Conservation (phyloP, 2,113 vertebrate species). For the Hippocampus guttulatus region DNA sequence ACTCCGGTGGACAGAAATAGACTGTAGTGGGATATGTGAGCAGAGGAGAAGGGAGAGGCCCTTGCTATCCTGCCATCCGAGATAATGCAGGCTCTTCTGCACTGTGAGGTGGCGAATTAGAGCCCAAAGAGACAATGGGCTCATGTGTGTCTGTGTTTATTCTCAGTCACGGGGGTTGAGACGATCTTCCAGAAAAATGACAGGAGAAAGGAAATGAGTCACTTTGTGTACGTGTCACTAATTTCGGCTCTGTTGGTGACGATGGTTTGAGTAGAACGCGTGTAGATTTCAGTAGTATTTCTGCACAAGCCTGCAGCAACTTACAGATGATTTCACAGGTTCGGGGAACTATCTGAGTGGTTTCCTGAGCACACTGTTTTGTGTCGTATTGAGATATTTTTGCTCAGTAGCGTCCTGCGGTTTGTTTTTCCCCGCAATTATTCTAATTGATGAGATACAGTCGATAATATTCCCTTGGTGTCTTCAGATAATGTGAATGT, state of each 20-base stretch:
- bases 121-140: conserved; percentile 40
- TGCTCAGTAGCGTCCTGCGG: background rate
- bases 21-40: conserved; percentile 60
- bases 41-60: conserved; percentile 56
- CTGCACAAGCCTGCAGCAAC: background rate
- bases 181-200: conserved; percentile 27
- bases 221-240: background rate
- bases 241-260: background rate
- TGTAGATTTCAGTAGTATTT: background rate
- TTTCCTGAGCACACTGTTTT: background rate
- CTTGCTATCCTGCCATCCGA: conserved; percentile 57
- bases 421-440: background rate
- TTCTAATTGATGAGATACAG: background rate
- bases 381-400: background rate
- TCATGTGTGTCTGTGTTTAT: conserved; percentile 4
- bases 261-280: background rate
- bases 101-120: conserved; percentile 43
- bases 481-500: too few species aligned
- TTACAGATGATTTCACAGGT: background rate
- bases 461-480: too few species aligned
- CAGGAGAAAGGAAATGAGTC: conserved; percentile 16
- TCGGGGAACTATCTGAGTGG: background rate
- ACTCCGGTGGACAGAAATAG: conserved; percentile 68
- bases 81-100: conserved; percentile 50
- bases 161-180: conserved; percentile 25